Evolutionary conservation across 2,888 invertebrate genomes (phyloP).

Genomic region (Rhamphomyia laevipes): DNA sequence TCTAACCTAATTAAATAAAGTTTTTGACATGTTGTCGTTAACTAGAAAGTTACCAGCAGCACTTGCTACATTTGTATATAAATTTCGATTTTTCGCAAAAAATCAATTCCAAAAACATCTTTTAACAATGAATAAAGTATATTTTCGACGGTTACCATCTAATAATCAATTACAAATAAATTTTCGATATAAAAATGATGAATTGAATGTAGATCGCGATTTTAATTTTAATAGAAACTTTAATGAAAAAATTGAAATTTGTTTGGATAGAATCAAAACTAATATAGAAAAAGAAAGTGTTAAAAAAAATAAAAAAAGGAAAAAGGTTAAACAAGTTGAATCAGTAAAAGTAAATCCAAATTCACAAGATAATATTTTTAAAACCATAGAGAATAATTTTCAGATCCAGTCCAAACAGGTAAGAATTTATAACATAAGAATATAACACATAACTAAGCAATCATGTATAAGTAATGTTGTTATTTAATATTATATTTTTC

Average conservation of each 20-base stretch:
- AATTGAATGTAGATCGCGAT: slow-evolving; percentile 44
- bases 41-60: not conserved
- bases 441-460: too few species aligned
- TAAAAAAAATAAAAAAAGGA: slow-evolving; percentile 36
- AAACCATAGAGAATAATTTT: too few species aligned
- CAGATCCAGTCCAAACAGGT: too few species aligned
- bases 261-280: slow-evolving; percentile 47
- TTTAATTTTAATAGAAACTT: slow-evolving; percentile 60
- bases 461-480: too few species aligned
- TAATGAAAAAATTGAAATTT: slow-evolving; percentile 47
- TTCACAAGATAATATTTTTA: too few species aligned
- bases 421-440: too few species aligned
- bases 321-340: not conserved
- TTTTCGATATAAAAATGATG: slow-evolving; percentile 42
- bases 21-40: not conserved
- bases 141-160: slow-evolving; percentile 42
- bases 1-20: too few species aligned
- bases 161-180: slow-evolving; percentile 43
- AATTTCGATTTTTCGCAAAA: not conserved
- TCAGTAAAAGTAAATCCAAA: slow-evolving; percentile 3
- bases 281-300: slow-evolving; percentile 53
- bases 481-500: not conserved
- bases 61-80: not conserved
- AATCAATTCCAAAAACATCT: not conserved
- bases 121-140: slow-evolving; percentile 44